These are phyloP conservation scores for Esox masquinongy DNA, from an alignment of 2,797 vertebrate species.

Conservation along the genomic window DNA sequence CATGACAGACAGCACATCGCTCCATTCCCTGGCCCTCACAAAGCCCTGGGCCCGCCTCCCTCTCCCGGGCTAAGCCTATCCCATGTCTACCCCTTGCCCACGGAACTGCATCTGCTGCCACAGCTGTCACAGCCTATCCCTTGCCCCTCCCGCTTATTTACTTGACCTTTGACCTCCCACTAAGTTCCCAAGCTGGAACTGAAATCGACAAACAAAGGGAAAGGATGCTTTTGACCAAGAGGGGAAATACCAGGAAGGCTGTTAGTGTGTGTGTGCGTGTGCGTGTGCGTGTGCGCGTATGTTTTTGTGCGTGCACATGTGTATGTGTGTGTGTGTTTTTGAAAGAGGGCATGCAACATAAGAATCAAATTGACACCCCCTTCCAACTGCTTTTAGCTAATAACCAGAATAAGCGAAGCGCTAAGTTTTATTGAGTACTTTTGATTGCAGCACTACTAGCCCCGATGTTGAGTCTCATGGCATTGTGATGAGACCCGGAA, in stretches of 20 bases:
- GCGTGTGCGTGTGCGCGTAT: constrained; percentile 18
- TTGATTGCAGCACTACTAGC: constrained; percentile 6
- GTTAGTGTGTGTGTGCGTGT: constrained; percentile 4
- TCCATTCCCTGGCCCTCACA: constrained; percentile 32
- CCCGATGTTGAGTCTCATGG: neutral
- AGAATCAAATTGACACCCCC: constrained; percentile 34
- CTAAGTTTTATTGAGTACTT: constrained; percentile 7
- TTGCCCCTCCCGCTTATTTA: constrained; percentile 4
- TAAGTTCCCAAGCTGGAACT: constrained; percentile 25
- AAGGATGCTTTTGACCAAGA: neutral
- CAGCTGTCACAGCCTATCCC: neutral
- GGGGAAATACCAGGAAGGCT: constrained; percentile 19
- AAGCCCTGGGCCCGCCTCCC: constrained; percentile 28
- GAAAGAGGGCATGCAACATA: constrained; percentile 36
- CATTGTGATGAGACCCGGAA: constrained; percentile 40
- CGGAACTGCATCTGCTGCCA: constrained; percentile 60
- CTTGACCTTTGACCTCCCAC: constrained; percentile 30
- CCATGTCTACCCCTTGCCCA: constrained; percentile 37
- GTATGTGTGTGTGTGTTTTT: constrained; percentile 9
- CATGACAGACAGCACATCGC: constrained; percentile 58
- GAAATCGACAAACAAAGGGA: constrained; percentile 13
- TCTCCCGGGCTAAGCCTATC: constrained; percentile 25
- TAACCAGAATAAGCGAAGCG: constrained; percentile 12
- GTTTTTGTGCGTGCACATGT: constrained; percentile 29
- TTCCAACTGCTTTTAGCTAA: constrained; percentile 16